phyloP scores from a whole-genome alignment of 1,140 invertebrate genomes.

The Drosophila watanabei region DNA sequence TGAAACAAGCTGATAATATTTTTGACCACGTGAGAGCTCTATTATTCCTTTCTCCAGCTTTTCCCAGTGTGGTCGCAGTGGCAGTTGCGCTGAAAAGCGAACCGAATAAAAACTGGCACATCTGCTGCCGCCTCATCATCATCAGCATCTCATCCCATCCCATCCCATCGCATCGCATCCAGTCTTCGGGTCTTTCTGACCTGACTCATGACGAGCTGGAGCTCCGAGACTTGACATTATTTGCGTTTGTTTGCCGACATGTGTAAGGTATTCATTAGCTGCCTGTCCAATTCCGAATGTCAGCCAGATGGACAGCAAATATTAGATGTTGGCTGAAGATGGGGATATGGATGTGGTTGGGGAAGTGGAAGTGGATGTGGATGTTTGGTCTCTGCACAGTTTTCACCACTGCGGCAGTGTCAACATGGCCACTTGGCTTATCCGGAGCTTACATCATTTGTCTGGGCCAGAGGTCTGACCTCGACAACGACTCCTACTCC shows the following conservation, averaged over 20 bases:
- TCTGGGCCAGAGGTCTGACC: constrained; percentile 47
- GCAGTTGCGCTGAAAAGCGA: constrained; percentile 17
- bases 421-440: constrained; percentile 72
- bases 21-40: background rate
- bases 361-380: constrained; percentile 2
- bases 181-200: constrained; percentile 30
- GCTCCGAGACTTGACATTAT: constrained; percentile 73
- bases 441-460: constrained; percentile 76
- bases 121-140: constrained; percentile 43
- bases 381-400: constrained; percentile 72
- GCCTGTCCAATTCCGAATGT: constrained; percentile 73
- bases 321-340: constrained; percentile 66
- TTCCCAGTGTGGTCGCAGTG: constrained; percentile 18
- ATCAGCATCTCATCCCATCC: constrained; percentile 31
- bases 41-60: background rate
- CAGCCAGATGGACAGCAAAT: constrained; percentile 72
- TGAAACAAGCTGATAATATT: too few species aligned
- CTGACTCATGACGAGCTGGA: constrained; percentile 59
- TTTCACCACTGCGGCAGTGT: constrained; percentile 72
- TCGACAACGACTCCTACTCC: constrained; percentile 14
- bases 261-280: constrained; percentile 84
- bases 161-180: constrained; percentile 20
- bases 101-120: constrained; percentile 57
- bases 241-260: constrained; percentile 82
- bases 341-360: constrained; percentile 4